phyloP scores from a whole-genome alignment of 2,797 vertebrate genomes.

The Limnodromus scolopaceus region DNA sequence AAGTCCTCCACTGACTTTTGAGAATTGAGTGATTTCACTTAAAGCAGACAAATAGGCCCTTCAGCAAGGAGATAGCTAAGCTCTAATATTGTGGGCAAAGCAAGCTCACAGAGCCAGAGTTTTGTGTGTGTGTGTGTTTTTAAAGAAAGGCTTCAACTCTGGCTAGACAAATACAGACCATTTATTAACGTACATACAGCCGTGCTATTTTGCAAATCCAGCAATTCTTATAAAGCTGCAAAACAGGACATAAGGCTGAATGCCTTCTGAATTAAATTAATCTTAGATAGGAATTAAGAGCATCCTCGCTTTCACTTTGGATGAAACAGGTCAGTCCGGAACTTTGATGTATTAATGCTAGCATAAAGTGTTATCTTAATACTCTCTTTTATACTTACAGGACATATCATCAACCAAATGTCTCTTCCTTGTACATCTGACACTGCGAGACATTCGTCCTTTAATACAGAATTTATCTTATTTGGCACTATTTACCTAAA shows the following conservation, averaged over 20 bases:
- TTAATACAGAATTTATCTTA: slow-evolving; percentile 69
- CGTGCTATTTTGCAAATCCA: slow-evolving; percentile 70
- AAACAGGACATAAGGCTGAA: slow-evolving; percentile 74
- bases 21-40: slow-evolving; percentile 98
- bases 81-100: slow-evolving; percentile 75
- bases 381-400: slow-evolving; percentile 45
- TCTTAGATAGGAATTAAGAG: slow-evolving; percentile 75
- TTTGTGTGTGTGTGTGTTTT: not conserved
- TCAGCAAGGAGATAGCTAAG: slow-evolving; percentile 80
- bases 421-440: slow-evolving; percentile 50
- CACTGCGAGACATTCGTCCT: slow-evolving; percentile 45
- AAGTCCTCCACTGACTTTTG: slow-evolving; percentile 95
- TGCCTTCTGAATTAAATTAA: slow-evolving; percentile 79
- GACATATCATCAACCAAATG: slow-evolving; percentile 37
- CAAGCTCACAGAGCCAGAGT: slow-evolving; percentile 52
- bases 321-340: slow-evolving; percentile 64
- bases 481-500: slow-evolving; percentile 73
- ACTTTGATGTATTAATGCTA: slow-evolving; percentile 70
- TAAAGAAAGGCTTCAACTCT: slow-evolving; percentile 54
- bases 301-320: slow-evolving; percentile 60
- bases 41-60: slow-evolving; percentile 95
- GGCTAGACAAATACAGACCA: slow-evolving; percentile 41
- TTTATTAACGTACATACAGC: slow-evolving; percentile 14
- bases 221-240: slow-evolving; percentile 74
- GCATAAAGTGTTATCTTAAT: slow-evolving; percentile 48